These are phyloP conservation scores for Drosophila bocki DNA, from an alignment of 1,140 invertebrate species.

Conservation along the genomic window DNA sequence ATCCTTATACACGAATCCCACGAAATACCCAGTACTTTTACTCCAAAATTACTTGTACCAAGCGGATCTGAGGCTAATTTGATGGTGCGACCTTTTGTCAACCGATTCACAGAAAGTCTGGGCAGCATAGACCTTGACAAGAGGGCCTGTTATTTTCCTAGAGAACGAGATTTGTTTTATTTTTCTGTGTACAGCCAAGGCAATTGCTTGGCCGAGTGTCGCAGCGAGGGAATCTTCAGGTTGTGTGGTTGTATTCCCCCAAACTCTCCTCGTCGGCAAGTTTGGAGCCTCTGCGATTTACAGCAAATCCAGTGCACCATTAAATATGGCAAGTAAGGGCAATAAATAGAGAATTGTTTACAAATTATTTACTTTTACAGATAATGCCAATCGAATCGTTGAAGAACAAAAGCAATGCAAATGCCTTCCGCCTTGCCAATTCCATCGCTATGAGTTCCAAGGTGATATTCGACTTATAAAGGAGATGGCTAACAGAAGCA, in stretches of 20 bases:
- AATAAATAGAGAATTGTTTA: conserved; percentile 35
- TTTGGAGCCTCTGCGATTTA: conserved; percentile 51
- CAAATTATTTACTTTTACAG: conserved; percentile 20
- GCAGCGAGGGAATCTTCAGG: conserved; percentile 82
- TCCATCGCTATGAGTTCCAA: conserved; percentile 54
- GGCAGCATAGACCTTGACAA: conserved; percentile 6
- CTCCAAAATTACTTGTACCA: conserved; percentile 66
- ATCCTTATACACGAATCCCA: conserved; percentile 86
- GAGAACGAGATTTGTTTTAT: conserved; percentile 85
- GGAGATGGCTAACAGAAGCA: background rate
- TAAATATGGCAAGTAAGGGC: conserved; percentile 34
- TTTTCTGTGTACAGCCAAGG: conserved; percentile 87
- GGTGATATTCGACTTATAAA: conserved; percentile 40
- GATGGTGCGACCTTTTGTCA: conserved; percentile 46
- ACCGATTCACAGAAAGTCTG: conserved; percentile 29
- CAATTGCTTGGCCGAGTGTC: conserved; percentile 88
- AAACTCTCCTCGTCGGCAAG: conserved; percentile 81
- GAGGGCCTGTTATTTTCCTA: conserved; percentile 86
- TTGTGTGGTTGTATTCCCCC: conserved; percentile 87
- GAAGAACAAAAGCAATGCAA: conserved; percentile 49
- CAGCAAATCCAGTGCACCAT: conserved; percentile 56
- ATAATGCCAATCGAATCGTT: conserved; percentile 27
- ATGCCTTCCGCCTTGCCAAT: conserved; percentile 68
- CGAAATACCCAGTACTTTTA: conserved; percentile 86
- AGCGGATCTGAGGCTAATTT: conserved; percentile 35